Conservation (phyloP, 2,113 vertebrate genomes). For the Aepyceros melampus region DNA sequence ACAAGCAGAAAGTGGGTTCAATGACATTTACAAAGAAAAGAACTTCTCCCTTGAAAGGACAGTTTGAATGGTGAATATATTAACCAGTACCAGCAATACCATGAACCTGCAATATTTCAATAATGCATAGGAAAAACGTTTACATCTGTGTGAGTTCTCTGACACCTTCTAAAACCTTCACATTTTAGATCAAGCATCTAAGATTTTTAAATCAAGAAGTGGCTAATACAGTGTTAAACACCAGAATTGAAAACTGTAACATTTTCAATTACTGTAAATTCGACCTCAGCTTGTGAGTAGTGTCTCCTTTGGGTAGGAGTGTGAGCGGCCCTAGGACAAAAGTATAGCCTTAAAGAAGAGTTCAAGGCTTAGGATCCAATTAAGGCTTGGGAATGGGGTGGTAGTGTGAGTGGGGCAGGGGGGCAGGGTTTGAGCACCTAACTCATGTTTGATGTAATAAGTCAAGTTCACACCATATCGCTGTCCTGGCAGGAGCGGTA, state of each 20-base stretch:
- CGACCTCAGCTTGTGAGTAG: background rate
- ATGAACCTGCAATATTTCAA: background rate
- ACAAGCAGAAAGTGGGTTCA: background rate
- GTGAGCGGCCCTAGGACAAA: background rate
- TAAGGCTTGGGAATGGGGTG: background rate
- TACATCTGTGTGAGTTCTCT: background rate
- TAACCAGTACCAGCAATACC: background rate
- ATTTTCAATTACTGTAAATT: background rate
- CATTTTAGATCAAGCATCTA: background rate
- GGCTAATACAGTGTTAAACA: background rate
- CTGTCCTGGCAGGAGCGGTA: background rate
- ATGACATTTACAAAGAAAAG: background rate
- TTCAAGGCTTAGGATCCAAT: background rate
- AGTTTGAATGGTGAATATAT: background rate
- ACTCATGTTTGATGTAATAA: background rate
- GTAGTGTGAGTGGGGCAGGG: fast-evolving
- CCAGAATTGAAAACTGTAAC: background rate
- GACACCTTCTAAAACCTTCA: background rate
- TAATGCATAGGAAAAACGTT: background rate
- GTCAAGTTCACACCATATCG: background rate
- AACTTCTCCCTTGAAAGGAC: background rate
- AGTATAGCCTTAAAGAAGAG: background rate
- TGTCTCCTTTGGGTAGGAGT: background rate
- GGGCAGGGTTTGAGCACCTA: background rate
- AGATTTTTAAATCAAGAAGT: background rate